Percentiles rank a stretch among this genome's conserved stretches.
phyloP scores from a whole-genome alignment of 30 jellyfish, hydroid and myxozoan species.

The Hydractinia echinata region DNA sequence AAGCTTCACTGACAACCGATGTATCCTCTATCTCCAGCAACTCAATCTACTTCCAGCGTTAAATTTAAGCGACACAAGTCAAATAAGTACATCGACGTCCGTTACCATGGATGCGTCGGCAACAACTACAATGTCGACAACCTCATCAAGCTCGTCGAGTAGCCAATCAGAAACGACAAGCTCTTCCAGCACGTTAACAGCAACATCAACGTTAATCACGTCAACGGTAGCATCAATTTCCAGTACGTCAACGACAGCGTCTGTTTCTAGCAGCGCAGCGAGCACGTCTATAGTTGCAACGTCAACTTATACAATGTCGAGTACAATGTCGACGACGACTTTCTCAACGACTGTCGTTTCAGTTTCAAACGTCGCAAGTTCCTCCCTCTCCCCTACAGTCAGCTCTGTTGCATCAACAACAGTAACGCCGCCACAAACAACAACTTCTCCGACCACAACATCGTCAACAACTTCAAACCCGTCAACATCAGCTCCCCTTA shows the following conservation, averaged over 20 bases:
- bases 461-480: not conserved
- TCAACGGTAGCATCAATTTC: not conserved
- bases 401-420: too few species aligned
- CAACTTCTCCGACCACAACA: not conserved
- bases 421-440: too few species aligned
- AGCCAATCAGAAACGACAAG: too few species aligned
- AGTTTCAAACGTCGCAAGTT: not conserved
- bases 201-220: not conserved
- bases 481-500: not conserved
- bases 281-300: not conserved
- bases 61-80: not conserved
- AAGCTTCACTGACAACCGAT: not conserved
- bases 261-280: not conserved
- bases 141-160: not conserved
- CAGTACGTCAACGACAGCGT: not conserved
- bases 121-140: constrained; percentile 1
- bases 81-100: not conserved
- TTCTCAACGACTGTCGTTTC: not conserved
- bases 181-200: not conserved
- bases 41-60: constrained; percentile 9
- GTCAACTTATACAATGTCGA: not conserved
- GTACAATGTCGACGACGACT: not conserved
- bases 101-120: not conserved
- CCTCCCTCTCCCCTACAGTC: not conserved
- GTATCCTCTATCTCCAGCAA: not conserved